phyloP scores from a whole-genome alignment of 2,888 invertebrate species.

The Tinea pellionella region DNA sequence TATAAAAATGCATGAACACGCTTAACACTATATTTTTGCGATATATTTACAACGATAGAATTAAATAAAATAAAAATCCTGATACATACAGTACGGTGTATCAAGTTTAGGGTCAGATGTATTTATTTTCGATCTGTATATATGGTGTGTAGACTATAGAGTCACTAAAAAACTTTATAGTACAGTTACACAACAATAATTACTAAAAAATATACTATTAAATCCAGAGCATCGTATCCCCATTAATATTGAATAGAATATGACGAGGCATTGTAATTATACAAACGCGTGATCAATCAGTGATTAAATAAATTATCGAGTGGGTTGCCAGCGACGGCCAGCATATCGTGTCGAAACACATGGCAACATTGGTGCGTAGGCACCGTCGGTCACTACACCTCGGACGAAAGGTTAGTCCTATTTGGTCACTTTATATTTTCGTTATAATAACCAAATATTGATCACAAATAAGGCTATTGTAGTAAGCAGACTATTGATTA shows the following conservation, averaged over 20 bases:
- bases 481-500: too few species aligned
- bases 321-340: not conserved
- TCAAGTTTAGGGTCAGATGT: too few species aligned
- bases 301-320: constrained; percentile 11
- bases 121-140: too few species aligned
- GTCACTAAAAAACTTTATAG: too few species aligned
- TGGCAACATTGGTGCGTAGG: constrained; percentile 5
- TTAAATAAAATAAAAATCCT: too few species aligned
- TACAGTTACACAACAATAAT: too few species aligned
- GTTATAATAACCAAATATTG: not conserved
- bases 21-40: too few species aligned
- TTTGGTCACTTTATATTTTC: not conserved
- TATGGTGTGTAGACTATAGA: too few species aligned
- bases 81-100: too few species aligned
- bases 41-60: too few species aligned
- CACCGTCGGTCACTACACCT: not conserved
- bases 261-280: not conserved
- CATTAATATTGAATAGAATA: not conserved
- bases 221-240: not conserved
- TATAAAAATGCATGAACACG: too few species aligned
- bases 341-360: constrained; percentile 1
- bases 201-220: not conserved
- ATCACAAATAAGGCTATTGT: too few species aligned
- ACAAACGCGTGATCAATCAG: constrained; percentile 5
- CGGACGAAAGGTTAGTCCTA: not conserved